Evolutionary conservation across 2,888 invertebrate genomes (phyloP).

Genomic region (Diarsia rubi): DNA sequence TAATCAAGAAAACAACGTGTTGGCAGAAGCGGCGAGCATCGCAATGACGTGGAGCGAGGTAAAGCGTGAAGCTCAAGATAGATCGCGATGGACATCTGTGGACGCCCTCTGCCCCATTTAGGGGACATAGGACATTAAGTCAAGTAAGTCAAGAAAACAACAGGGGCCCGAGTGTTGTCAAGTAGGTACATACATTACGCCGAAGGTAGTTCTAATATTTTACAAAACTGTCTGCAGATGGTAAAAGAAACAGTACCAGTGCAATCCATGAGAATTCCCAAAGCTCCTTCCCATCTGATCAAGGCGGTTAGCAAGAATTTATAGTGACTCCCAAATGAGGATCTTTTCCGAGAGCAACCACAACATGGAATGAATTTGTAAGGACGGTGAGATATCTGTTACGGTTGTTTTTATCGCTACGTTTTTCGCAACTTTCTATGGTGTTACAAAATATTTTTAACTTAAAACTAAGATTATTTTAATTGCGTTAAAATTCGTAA

Average conservation of each 20-base stretch:
- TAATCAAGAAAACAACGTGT: background rate
- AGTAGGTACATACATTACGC: background rate
- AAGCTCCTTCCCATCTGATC: constrained; percentile 6
- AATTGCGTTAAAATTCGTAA: no score
- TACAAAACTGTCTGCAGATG: no score
- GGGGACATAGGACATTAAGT: no score
- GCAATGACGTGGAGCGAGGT: no score
- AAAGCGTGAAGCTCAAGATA: no score
- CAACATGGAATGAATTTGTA: background rate
- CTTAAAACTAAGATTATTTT: background rate
- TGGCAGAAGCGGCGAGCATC: no score
- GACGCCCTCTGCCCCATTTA: no score
- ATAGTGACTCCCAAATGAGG: constrained; percentile 9
- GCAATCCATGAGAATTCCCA: constrained; percentile 21
- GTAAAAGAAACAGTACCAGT: background rate
- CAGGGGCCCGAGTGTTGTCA: no score
- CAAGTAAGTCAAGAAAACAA: no score
- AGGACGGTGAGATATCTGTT: background rate
- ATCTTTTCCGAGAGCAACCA: background rate
- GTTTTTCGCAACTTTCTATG: background rate
- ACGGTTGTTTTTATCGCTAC: background rate
- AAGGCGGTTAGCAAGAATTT: constrained; percentile 25
- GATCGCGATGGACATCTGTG: no score
- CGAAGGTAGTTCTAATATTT: background rate
- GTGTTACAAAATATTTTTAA: background rate